A percentile compares a stretch with the other conserved stretches of the same genome.
Evolutionary conservation across 2,888 invertebrate genomes (phyloP).

Genomic region (Bugulina stolonifera): DNA sequence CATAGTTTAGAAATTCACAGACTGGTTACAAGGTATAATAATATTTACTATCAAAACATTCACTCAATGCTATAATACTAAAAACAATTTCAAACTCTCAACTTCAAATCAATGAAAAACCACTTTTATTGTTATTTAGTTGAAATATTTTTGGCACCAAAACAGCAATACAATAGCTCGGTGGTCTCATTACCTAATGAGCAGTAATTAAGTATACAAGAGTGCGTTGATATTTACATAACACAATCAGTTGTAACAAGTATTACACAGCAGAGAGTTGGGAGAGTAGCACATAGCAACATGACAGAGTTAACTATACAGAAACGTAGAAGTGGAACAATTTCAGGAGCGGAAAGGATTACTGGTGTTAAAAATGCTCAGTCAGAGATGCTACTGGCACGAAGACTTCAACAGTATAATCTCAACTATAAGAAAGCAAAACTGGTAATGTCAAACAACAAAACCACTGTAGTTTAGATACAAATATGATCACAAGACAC

Average conservation of each 20-base stretch:
- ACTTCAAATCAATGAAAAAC: too few species aligned
- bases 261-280: background rate
- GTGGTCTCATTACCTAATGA: slow-evolving; percentile 14
- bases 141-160: too few species aligned
- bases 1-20: too few species aligned
- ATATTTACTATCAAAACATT: background rate
- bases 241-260: background rate
- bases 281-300: background rate
- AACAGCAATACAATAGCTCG: background rate
- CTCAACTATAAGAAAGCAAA: slow-evolving; percentile 13
- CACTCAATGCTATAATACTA: too few species aligned
- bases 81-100: too few species aligned
- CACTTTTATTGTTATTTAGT: too few species aligned
- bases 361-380: slow-evolving; percentile 45
- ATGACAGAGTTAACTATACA: slow-evolving; percentile 17
- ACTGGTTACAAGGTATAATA: background rate
- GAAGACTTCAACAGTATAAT: slow-evolving; percentile 18
- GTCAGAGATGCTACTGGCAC: slow-evolving; percentile 34
- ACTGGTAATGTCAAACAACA: background rate
- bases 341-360: slow-evolving; percentile 35
- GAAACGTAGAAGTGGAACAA: slow-evolving; percentile 22
- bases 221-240: too few species aligned
- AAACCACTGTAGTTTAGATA: background rate
- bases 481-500: too few species aligned
- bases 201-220: background rate